Conservation (phyloP, 2,113 vertebrate genomes). For the Uropsilus gracilis region DNA sequence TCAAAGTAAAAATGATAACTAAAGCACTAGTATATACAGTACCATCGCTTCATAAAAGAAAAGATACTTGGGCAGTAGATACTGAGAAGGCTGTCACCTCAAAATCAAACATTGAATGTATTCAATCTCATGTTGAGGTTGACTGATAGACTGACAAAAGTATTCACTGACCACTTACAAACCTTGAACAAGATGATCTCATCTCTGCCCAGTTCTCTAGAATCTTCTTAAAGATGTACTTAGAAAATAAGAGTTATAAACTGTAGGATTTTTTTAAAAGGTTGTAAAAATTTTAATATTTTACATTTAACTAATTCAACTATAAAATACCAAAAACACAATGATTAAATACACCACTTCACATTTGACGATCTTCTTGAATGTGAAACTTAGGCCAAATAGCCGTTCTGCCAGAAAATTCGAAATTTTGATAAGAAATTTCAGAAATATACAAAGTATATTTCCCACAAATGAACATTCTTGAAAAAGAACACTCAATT, state of each 20-base stretch:
- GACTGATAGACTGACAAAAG: background rate
- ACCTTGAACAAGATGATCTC: background rate
- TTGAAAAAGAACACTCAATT: background rate
- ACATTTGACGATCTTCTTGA: background rate
- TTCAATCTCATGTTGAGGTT: background rate
- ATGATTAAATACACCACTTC: background rate
- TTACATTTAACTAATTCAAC: background rate
- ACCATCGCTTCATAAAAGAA: background rate
- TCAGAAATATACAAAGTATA: background rate
- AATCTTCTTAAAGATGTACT: slow-evolving; percentile 9
- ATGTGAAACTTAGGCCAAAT: background rate
- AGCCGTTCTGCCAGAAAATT: background rate
- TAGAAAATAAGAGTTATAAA: background rate
- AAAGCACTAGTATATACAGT: background rate
- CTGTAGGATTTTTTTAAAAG: too few species aligned
- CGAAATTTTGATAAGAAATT: background rate
- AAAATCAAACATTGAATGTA: slow-evolving; percentile 11
- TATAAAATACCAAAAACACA: background rate
- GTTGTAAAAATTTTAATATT: background rate
- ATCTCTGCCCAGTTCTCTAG: background rate
- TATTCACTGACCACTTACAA: background rate
- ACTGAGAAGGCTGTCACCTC: background rate
- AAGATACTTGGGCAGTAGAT: background rate
- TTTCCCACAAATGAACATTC: background rate
- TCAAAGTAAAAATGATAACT: background rate